Evolutionary conservation across 2,113 vertebrate species (phyloP).

Genomic region (Petrocephalus zakoni): DNA sequence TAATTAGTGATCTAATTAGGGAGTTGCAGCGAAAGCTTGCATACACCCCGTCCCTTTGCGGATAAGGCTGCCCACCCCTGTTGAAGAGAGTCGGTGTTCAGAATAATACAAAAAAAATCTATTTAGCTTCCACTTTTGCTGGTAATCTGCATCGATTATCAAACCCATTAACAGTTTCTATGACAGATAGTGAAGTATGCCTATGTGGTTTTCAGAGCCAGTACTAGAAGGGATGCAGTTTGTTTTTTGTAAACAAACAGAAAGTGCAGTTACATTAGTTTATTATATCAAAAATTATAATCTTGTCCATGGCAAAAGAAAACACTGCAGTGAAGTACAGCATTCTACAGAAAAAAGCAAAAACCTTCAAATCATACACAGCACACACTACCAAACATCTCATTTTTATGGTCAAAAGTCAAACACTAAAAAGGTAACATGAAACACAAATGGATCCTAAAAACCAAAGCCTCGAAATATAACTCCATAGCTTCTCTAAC

Average conservation of each 20-base stretch:
- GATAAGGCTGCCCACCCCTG: no score
- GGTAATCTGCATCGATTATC: not conserved
- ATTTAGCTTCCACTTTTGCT: not conserved
- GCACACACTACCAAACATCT: not conserved
- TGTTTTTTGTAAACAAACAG: not conserved
- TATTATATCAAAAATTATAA: constrained; percentile 21
- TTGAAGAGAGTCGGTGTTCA: not conserved
- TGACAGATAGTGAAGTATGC: not conserved
- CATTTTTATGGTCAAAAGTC: constrained; percentile 11
- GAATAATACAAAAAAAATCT: not conserved
- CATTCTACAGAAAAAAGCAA: not conserved
- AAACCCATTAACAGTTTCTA: not conserved
- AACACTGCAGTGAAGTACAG: not conserved
- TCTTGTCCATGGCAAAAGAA: not conserved
- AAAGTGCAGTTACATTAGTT: constrained; percentile 14
- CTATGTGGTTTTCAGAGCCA: not conserved
- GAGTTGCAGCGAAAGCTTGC: no score
- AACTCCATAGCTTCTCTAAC: constrained; percentile 46
- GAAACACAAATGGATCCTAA: not conserved
- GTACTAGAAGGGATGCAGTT: constrained; percentile 5
- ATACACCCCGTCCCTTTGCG: no score
- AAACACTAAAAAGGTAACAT: constrained; percentile 17
- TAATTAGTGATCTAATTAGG: no score
- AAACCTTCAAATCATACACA: constrained; percentile 5
- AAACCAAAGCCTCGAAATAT: not conserved